Percentiles rank a stretch among this genome's conserved stretches.
These are phyloP conservation scores for Micropoecilia bifurca DNA, from an alignment of 2,797 vertebrate species.

Conservation along the genomic window DNA sequence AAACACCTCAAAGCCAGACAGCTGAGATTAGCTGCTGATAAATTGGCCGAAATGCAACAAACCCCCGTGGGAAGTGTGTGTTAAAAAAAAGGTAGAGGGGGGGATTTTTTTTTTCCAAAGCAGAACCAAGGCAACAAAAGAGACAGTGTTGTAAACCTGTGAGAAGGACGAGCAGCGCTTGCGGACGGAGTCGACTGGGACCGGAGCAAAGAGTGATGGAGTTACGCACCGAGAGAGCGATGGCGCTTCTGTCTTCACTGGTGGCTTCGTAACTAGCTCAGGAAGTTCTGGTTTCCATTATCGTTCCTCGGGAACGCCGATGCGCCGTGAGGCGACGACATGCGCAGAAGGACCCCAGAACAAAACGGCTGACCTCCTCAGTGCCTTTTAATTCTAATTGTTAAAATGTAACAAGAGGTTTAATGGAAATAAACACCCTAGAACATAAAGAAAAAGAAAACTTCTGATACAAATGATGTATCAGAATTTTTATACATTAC, in stretches of 20 bases:
- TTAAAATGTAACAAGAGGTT: background rate
- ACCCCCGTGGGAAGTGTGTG: slow-evolving; percentile 1
- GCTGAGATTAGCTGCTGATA: slow-evolving; percentile 62
- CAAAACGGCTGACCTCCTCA: background rate
- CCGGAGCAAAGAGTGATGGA: slow-evolving; percentile 37
- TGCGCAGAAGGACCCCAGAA: background rate
- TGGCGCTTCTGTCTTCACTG: slow-evolving; percentile 44
- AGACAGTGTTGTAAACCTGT: slow-evolving; percentile 11
- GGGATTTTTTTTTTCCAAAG: background rate
- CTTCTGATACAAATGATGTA: background rate
- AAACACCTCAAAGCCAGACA: slow-evolving; percentile 67
- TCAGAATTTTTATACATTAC: no score
- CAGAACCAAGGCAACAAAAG: background rate
- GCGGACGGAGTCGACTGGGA: slow-evolving; percentile 2
- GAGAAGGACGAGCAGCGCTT: slow-evolving; percentile 19
- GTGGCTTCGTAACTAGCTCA: slow-evolving; percentile 37
- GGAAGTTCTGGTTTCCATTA: slow-evolving; percentile 61
- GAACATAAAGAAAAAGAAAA: background rate
- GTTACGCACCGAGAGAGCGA: slow-evolving; percentile 38
- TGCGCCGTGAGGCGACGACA: background rate
- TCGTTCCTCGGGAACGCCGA: slow-evolving; percentile 26
- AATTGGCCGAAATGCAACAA: slow-evolving; percentile 36
- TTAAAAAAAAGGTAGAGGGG: background rate
- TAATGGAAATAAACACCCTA: background rate
- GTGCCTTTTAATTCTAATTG: background rate